Percentiles rank a stretch among this genome's conserved stretches.
Evolutionary conservation across 2,888 invertebrate genomes (phyloP).

Genomic region (Margaritifera margaritifera): DNA sequence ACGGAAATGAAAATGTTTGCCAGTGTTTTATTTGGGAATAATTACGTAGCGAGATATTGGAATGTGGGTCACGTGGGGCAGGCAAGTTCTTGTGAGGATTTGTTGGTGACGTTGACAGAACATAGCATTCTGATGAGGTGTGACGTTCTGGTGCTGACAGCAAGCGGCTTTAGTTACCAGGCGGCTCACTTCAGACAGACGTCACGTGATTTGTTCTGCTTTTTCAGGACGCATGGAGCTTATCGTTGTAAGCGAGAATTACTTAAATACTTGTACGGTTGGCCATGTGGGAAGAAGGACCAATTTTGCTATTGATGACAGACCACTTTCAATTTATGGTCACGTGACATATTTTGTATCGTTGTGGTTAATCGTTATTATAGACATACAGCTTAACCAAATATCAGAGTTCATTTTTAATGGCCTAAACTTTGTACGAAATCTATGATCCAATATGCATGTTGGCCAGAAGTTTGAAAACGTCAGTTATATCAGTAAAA

Average conservation of each 20-base stretch:
- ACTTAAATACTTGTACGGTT: conserved; percentile 5
- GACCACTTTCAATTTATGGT: too few species aligned
- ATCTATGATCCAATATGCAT: too few species aligned
- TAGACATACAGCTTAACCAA: too few species aligned
- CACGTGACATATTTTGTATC: too few species aligned
- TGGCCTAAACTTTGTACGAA: too few species aligned
- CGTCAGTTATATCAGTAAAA: too few species aligned
- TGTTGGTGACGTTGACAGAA: conserved; percentile 18
- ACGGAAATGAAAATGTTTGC: conserved; percentile 10
- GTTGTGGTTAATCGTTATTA: too few species aligned
- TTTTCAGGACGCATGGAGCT: conserved; percentile 5
- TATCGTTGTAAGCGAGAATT: conserved; percentile 6
- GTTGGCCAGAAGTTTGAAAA: too few species aligned
- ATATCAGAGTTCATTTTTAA: too few species aligned
- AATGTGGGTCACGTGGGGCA: conserved; percentile 14
- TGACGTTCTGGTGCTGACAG: conserved; percentile 16
- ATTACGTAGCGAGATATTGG: conserved; percentile 11
- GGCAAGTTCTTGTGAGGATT: conserved; percentile 5
- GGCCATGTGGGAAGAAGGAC: too few species aligned
- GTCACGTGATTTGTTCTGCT: conserved; percentile 16
- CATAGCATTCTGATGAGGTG: conserved; percentile 15
- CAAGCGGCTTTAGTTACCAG: conserved; percentile 21
- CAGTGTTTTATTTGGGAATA: conserved; percentile 6
- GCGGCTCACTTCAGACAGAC: conserved; percentile 19
- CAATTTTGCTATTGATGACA: too few species aligned